phyloP scores from a whole-genome alignment of 2,113 vertebrate genomes.

The Etia nguti region DNA sequence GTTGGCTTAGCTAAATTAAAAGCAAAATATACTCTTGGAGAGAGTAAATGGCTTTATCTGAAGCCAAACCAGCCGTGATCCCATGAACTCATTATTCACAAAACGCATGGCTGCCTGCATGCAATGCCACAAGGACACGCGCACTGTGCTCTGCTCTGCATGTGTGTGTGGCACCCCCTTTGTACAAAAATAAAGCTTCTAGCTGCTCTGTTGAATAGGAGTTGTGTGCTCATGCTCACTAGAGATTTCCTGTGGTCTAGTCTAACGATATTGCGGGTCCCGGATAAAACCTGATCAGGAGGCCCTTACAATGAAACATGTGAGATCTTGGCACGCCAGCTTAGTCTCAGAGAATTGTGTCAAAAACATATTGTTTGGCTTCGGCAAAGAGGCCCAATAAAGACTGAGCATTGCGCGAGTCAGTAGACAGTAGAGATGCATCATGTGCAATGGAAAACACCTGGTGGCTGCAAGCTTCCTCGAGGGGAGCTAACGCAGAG shows the following conservation, averaged over 20 bases:
- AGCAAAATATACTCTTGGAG: conserved; percentile 41
- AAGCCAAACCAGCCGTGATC: conserved; percentile 44
- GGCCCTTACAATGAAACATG: conserved; percentile 39
- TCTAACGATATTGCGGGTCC: conserved; percentile 33
- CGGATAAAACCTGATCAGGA: conserved; percentile 29
- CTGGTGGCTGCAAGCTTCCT: conserved; percentile 1
- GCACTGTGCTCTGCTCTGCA: background rate
- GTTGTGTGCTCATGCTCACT: conserved; percentile 48
- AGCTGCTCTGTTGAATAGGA: conserved; percentile 33
- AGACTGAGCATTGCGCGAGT: background rate
- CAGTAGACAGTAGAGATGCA: background rate
- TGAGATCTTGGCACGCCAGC: conserved; percentile 22
- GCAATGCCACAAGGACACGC: conserved; percentile 17
- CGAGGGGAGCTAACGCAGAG: background rate
- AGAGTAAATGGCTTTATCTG: conserved; percentile 30
- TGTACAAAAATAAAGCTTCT: conserved; percentile 42
- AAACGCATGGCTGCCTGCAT: conserved; percentile 23
- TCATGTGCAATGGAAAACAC: conserved; percentile 25
- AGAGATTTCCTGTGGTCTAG: conserved; percentile 61
- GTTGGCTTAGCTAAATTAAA: conserved; percentile 53
- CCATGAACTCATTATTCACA: conserved; percentile 40
- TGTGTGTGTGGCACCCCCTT: conserved; percentile 16
- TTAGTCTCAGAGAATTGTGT: conserved; percentile 19
- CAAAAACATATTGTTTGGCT: conserved; percentile 47
- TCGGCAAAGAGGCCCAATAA: background rate